These are phyloP conservation scores for Diacarnus erythraeanus DNA, from an alignment of 37 sponge, comb jelly and placozoan genomes.

Conservation along the genomic window DNA sequence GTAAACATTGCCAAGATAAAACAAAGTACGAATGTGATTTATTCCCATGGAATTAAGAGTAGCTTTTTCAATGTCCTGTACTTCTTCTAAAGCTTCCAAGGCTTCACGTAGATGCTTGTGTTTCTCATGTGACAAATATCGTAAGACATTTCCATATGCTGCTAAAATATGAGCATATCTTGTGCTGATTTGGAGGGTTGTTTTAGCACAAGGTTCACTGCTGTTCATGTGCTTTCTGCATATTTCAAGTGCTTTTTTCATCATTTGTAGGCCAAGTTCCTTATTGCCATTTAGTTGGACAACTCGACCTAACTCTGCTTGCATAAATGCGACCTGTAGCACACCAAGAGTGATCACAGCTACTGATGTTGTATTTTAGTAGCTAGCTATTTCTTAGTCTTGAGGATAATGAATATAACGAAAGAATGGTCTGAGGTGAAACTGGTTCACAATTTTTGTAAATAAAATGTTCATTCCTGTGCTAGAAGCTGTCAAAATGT, in stretches of 20 bases:
- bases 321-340: neutral
- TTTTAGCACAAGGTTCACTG: neutral
- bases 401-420: neutral
- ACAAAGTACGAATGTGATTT: neutral
- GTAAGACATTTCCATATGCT: neutral
- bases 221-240: neutral
- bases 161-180: neutral
- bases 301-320: neutral
- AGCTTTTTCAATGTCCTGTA: neutral
- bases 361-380: neutral
- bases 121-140: neutral
- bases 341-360: neutral
- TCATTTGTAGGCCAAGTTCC: neutral
- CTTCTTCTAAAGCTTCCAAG: neutral
- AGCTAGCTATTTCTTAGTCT: neutral
- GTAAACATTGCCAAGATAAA: neutral
- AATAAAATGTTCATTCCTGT: neutral
- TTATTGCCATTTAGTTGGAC: neutral
- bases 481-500: neutral
- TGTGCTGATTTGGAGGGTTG: neutral
- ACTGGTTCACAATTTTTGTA: neutral
- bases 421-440: neutral
- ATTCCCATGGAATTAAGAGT: neutral
- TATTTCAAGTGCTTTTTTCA: neutral
- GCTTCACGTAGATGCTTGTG: neutral